Percentiles rank a stretch among this genome's conserved stretches.
phyloP scores from a whole-genome alignment of 1,140 invertebrate species.

The Paralvinella palmiformis region DNA sequence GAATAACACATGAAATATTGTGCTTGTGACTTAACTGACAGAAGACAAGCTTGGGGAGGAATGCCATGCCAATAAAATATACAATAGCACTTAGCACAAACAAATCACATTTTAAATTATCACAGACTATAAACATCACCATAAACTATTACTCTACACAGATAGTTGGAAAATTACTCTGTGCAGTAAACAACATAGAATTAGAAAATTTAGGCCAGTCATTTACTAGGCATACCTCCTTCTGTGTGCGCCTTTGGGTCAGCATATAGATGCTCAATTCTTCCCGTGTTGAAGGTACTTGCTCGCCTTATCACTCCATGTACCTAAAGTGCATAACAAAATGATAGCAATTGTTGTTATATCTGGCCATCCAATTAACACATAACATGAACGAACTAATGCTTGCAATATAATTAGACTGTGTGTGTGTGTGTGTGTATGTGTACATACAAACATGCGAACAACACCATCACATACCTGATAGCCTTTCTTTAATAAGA shows the following conservation, averaged over 20 bases:
- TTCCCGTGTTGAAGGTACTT: slow-evolving; percentile 91
- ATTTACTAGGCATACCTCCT: slow-evolving; percentile 44
- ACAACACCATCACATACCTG: slow-evolving; percentile 50
- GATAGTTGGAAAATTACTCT: not conserved
- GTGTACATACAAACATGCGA: not conserved
- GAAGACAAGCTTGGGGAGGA: not conserved
- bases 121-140: not conserved
- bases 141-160: not conserved
- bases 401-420: not conserved
- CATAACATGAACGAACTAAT: not conserved
- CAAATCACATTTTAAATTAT: not conserved
- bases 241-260: slow-evolving; percentile 74
- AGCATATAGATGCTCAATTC: slow-evolving; percentile 93
- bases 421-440: not conserved
- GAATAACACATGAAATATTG: too few relatives aligned
- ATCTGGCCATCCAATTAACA: slow-evolving; percentile 1
- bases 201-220: slow-evolving; percentile 2
- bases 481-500: slow-evolving; percentile 90
- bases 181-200: not conserved
- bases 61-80: not conserved
- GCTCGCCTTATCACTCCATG: slow-evolving; percentile 92
- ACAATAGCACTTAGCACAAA: not conserved
- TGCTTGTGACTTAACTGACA: too few relatives aligned
- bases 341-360: not conserved
- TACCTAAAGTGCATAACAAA: slow-evolving; percentile 54